phyloP scores from a whole-genome alignment of 2,888 invertebrate genomes.

The Chironomus riparius region DNA sequence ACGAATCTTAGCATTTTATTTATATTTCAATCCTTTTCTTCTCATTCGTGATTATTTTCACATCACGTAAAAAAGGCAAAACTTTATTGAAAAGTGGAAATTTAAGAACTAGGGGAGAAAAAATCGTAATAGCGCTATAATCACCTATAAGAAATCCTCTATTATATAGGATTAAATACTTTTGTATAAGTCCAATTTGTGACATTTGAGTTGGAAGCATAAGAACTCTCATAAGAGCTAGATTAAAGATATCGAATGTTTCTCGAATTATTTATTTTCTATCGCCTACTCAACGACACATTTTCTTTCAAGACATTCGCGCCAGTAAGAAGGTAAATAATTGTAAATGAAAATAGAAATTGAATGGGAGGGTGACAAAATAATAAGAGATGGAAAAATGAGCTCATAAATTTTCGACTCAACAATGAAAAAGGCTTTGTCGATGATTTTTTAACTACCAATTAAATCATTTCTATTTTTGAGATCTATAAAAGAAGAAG shows the following conservation, averaged over 20 bases:
- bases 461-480: too few species aligned
- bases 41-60: too few species aligned
- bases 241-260: constrained; percentile 16
- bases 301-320: too few species aligned
- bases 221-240: background rate
- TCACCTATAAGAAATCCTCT: background rate
- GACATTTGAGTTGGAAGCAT: background rate
- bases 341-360: background rate
- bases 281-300: background rate
- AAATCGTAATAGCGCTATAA: background rate
- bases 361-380: background rate
- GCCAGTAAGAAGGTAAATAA: too few species aligned
- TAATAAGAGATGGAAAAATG: too few species aligned
- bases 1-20: too few species aligned
- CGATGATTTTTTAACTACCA: too few species aligned
- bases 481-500: too few species aligned
- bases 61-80: too few species aligned
- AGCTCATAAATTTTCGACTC: too few species aligned
- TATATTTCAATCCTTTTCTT: too few species aligned
- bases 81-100: background rate
- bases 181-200: constrained; percentile 8
- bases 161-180: constrained; percentile 4
- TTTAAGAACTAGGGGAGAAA: background rate
- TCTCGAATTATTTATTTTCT: background rate
- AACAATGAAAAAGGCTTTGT: too few species aligned